Base-by-base conservation (phyloP, 1,140 invertebrate species). In the Mylabris phalerata region DNA sequence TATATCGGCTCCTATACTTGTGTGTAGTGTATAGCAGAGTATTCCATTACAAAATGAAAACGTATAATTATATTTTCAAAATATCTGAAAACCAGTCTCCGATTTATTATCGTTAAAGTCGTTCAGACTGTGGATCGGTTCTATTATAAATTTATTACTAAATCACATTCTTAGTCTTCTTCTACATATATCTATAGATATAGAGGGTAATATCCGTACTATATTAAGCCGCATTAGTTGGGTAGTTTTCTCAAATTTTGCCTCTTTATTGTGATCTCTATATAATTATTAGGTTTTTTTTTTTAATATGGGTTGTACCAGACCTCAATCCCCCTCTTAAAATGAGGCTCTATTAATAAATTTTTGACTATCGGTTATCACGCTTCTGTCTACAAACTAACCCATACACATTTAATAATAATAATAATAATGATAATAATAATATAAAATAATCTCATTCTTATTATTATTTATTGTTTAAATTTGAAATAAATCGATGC, bases 31-130 rank as follows among this genome's bases (percentile, higher is more conserved):
- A 32, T 5, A 32, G 32, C 1, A 32, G 32, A 50, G 64, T 69
- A 69, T 67, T 69, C 61, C 67, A 69, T 69, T 69, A 67, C 66
- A 66, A 60, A 61, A 63, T 66, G 67, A 69, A 69, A 67, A 66
- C 67, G 49, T 62, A 61, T 69, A 69, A 69, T 69, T 69, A 69
- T 66, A 66, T 66, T 67, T 67, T 67, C 67, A 66, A 69, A 69
- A 67, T 69, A 69, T 69, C 67, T 64, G 41, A 66, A 69, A 65
- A 67, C 64, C 65, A 65, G 64, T 67, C 67, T 65, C 64, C 60
- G 62, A 67, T 67, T 67, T 69, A 67, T 69, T 69, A 69, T 67
- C 67, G 48, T 24, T 44, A 42, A 42, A 45, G 40, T 46, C 19
- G 19, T 19, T 32, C n/a, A 66, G 65, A 69, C 58, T 65, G 66